Evolutionary conservation across 92 coral and sea anemone genomes (phyloP), one percentile per base, ranked within the genome.

Genomic region (Ricordea florida): DNA sequence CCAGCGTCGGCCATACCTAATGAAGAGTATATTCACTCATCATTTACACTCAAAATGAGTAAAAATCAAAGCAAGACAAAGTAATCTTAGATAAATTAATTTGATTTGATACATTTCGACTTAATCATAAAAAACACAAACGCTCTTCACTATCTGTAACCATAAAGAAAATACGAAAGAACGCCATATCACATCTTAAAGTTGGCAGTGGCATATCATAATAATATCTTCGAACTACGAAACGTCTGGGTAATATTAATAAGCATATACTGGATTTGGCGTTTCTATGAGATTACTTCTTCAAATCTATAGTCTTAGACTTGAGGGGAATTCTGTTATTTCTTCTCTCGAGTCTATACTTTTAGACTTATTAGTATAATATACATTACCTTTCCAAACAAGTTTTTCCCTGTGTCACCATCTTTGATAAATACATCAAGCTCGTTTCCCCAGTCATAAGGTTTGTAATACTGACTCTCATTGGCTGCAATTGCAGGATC

Each of bases 401-500:
- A 75, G 10, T 85, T 63, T 14, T 55, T 47, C 6, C 76, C 84
- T 24, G 77, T 72, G 20, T 85, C 75, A 30, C 87, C 81, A 75
- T 94, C 85, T 42, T 92, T 94, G 27, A 94, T 89, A 87, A 96
- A 94, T 31, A 94, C 85, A 30, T 85, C 82, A 49, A 88, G 57
- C 30, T 86, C 37, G 49, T 81, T 81, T 27, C 98, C 98, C 36
- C 50, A 62, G 27, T 85, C 87, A 73, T 85, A 94, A 8, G 98
- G 97, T 31, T 68, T 77, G 66, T 80, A 87, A 11, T 89, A 89
- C 22, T 57, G 47, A 21, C 88, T 92, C 38, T 94, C 98, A 23
- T 94, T 94, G 9, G 93, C 96, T 42, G 97, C 97, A 47, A 94
- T 94, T 4, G 98, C 98, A 30, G 98, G 98, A 66, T 94, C 98